Conservation (phyloP, 2,113 vertebrate species). For the Colinus virginianus region DNA sequence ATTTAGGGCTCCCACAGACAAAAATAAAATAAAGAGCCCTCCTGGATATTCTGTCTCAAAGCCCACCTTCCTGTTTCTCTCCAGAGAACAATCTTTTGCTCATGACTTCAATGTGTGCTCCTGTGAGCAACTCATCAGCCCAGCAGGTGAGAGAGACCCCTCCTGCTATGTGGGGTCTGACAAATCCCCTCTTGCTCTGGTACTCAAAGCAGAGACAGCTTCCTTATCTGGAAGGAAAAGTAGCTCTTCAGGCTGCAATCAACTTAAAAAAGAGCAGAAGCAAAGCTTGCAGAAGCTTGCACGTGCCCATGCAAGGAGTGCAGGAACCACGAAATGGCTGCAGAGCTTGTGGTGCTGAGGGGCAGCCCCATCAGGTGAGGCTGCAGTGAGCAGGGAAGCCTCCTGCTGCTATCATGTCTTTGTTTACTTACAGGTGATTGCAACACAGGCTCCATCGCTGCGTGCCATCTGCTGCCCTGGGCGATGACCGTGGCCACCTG, state of each 20-base stretch:
- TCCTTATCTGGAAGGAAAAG: neutral
- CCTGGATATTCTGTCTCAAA: neutral
- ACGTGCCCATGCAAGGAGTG: fast-evolving
- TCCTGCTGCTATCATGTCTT: neutral
- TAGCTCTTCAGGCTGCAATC: neutral
- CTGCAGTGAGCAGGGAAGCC: fast-evolving
- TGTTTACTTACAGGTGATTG: neutral
- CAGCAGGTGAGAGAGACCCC: neutral
- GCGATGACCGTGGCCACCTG: neutral
- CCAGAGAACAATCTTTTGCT: neutral
- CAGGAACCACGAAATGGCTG: neutral
- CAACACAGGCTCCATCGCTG: neutral
- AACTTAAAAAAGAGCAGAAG: neutral
- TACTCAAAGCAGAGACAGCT: neutral
- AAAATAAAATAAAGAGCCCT: neutral
- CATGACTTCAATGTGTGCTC: neutral
- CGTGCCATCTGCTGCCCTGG: neutral
- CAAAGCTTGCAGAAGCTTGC: neutral
- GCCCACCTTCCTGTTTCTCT: neutral
- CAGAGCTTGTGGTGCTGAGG: neutral
- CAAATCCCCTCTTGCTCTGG: neutral
- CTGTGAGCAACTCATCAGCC: neutral
- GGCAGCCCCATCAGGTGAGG: neutral
- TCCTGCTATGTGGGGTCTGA: neutral
- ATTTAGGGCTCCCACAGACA: neutral